Percentiles rank a stretch among this genome's conserved stretches.
Conservation (phyloP, 2,113 vertebrate species). For the Cervus canadensis region DNA sequence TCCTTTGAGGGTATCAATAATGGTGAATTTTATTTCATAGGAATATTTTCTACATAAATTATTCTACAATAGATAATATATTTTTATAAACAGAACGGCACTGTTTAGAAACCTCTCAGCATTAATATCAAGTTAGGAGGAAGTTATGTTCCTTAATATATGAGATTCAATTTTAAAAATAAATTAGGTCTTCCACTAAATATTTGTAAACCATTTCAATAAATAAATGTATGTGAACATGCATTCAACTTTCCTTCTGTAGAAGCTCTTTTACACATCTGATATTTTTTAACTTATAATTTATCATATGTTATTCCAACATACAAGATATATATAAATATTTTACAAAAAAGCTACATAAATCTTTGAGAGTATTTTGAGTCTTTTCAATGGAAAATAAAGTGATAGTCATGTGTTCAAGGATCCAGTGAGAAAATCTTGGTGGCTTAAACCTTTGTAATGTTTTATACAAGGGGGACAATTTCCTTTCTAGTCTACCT, state of each 20-base stretch:
- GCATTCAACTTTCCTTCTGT: not conserved
- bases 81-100: not conserved
- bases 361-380: not conserved
- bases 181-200: not conserved
- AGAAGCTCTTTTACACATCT: not conserved
- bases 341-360: not conserved
- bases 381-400: not conserved
- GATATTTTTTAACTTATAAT: not conserved
- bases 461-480: not conserved
- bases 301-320: not conserved
- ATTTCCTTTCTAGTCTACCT: not conserved
- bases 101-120: not conserved
- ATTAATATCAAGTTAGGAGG: not conserved
- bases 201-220: not conserved
- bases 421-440: not conserved
- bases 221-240: not conserved
- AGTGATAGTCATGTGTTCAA: not conserved
- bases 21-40: not conserved
- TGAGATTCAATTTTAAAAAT: not conserved
- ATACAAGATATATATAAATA: not conserved
- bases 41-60: not conserved
- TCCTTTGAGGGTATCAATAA: not conserved
- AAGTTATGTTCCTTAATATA: not conserved
- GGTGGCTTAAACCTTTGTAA: not conserved
- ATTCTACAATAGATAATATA: not conserved